Evolutionary conservation across 2,797 vertebrate species (phyloP).

Genomic region (Rhinatrema bivittatum): DNA sequence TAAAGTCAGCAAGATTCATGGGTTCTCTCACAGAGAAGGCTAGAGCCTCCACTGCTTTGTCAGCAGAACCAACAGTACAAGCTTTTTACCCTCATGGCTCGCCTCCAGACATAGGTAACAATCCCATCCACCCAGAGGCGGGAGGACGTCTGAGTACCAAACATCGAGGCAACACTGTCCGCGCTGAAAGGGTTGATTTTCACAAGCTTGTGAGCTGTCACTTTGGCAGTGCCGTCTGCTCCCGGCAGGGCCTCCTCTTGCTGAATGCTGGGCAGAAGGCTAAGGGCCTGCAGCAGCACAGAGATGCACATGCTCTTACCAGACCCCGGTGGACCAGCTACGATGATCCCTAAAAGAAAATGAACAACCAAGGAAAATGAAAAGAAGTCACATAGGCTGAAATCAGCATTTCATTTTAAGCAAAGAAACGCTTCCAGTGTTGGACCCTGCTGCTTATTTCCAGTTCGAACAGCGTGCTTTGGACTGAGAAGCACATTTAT

Average conservation of each 20-base stretch:
- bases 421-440: no score
- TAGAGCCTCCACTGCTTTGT: no score
- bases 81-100: conserved; percentile 7
- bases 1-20: neutral
- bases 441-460: no score
- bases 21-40: neutral
- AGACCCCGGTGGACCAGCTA: conserved; percentile 16
- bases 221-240: neutral
- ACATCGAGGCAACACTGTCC: conserved; percentile 5
- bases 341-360: conserved; percentile 6
- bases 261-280: neutral
- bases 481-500: no score
- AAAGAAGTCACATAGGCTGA: no score
- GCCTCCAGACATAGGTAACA: conserved; percentile 12
- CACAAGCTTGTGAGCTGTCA: conserved; percentile 7
- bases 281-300: conserved; percentile 8
- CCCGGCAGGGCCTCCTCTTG: neutral
- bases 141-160: conserved; percentile 2
- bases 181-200: conserved; percentile 16
- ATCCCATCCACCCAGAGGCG: conserved; percentile 15
- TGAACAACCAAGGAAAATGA: no score
- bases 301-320: conserved; percentile 18
- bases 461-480: no score
- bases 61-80: no score
- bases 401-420: no score